These are phyloP conservation scores for Charaxes varanes DNA, from an alignment of 1,140 invertebrate species.

Conservation along the genomic window DNA sequence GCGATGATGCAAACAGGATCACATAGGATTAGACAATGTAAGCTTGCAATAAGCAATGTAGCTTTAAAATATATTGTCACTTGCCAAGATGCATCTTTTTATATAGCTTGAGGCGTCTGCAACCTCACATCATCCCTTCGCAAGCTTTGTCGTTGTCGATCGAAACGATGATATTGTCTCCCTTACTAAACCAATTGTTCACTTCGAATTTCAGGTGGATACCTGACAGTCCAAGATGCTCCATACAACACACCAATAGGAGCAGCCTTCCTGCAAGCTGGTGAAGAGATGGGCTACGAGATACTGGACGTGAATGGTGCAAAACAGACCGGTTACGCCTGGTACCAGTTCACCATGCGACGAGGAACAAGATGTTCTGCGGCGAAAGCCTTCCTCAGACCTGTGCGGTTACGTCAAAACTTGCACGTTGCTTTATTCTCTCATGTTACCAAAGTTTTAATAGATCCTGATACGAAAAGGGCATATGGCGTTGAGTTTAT, in stretches of 20 bases:
- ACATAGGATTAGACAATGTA: too few species aligned
- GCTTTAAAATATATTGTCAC: too few species aligned
- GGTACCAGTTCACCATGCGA: constrained; percentile 89
- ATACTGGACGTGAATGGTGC: constrained; percentile 85
- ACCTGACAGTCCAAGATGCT: constrained; percentile 85
- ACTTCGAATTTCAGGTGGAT: constrained; percentile 83
- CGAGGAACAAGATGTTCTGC: constrained; percentile 84
- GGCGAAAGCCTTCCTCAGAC: constrained; percentile 87
- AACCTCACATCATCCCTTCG: too few species aligned
- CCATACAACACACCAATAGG: constrained; percentile 88
- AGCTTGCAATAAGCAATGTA: too few species aligned
- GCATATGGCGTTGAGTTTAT: constrained; percentile 88
- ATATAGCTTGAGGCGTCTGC: too few species aligned
- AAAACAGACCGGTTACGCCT: constrained; percentile 86
- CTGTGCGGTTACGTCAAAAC: constrained; percentile 81
- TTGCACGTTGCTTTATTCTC: constrained; percentile 84
- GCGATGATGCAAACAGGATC: too few species aligned
- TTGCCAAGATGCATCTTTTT: too few species aligned
- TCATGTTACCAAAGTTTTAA: constrained; percentile 85
- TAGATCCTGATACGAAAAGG: constrained; percentile 80
- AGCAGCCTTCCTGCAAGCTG: constrained; percentile 89
- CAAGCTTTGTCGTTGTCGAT: too few species aligned
- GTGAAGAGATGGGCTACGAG: constrained; percentile 92
- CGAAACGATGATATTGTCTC: too few species aligned
- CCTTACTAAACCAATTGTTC: too few species aligned